Base-by-base conservation (phyloP, 2,797 vertebrate genomes). In the Lemur catta region DNA sequence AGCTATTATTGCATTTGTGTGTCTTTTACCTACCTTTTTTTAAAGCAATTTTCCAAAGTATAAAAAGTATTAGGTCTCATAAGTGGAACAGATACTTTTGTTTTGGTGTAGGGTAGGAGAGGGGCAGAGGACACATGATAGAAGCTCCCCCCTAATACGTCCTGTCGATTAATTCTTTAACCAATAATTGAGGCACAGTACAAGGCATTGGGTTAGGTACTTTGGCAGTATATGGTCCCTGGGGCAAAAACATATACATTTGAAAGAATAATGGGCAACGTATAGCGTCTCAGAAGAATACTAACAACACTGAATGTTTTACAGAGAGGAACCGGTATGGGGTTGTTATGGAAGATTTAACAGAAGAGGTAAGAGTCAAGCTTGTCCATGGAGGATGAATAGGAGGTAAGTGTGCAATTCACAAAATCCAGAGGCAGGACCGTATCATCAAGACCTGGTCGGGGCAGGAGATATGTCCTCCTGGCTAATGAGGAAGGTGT, bases 1-100 rank as follows among this genome's bases (percentile, higher is more conserved):
- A 91, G 71, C 59, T 65, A 84, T 93, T 79, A 93, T 76, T 89
- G 67, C 48, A 20, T 88, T 46, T 74, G 38, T 43, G 17, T 65
- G 55, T 84, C 38, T 94, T 95, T 92, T 48, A 75, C n/a, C 10
- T 92, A 9, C 33, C 57, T 46, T 84, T 84, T 93, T 86, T 65
- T 17, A 33, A 65, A 94, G 50, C 61, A 85, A 67, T 82, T 89
- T 87, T 88, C 14, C 38, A 41, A 94, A 93, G 38, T 72, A 43
- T 92, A 88, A 69, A 84, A 95, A 14, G 1, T 74, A 7, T 55
- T 82, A 81, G 41, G 30, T n/a, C 26, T 74, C 67, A 1, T 22
- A 78, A 46, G 55, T 57, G 14, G 52, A 52, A 67, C 18, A 4
- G 0, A 30, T 43, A 48, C 2, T 89, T 74, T 84, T 13, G 2